Base-by-base conservation (phyloP, 2,888 invertebrate genomes). In the Metopia argyrocephala region DNA sequence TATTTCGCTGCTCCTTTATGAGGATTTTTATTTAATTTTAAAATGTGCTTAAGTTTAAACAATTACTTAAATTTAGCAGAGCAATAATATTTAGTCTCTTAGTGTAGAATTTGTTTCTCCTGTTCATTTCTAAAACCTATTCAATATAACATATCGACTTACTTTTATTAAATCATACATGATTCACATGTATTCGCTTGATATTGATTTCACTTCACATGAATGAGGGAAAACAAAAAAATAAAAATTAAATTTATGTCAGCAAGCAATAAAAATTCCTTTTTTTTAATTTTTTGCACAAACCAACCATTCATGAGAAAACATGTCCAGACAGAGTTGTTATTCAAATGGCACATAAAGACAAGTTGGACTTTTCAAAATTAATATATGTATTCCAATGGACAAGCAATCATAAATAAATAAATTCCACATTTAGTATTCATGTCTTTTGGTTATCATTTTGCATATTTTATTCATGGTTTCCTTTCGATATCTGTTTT, bases 261-360 rank as follows among this genome's bases (percentile, higher is more conserved):
- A n/a, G n/a, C n/a, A n/a, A n/a, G n/a, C 9, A 9, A 9, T 31
- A 9, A 12, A 12, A 15, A 38, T 38, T 38, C 38, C 12, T 12
- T 38, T 38, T 15, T 38, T 15, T 38, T 38, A 38, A 12, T 15
- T 38, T n/a, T n/a, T n/a, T n/a, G n/a, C n/a, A n/a, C n/a, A n/a
- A n/a, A 38, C 3, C 12, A 9, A 38, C 20, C 5, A 45, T 21
- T 38, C 27, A 54, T 48, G 56, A 45, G 38, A 15, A 38, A 9
- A 50, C 21, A 6, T 21, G 20, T 59, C 61, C 65, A 64, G 38
- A 64, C 68, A n/a, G 50, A 54, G 64, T 74, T 52, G 57, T 46
- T 64, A 70, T 70, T 70, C 1, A 27, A 59, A 45, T 54, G 70
- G 68, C 71, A 79, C 75, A 70, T 61, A 59, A 74, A 74, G 59